These are phyloP conservation scores for Globia sparganii DNA, from an alignment of 2,888 invertebrate species.

Conservation along the genomic window DNA sequence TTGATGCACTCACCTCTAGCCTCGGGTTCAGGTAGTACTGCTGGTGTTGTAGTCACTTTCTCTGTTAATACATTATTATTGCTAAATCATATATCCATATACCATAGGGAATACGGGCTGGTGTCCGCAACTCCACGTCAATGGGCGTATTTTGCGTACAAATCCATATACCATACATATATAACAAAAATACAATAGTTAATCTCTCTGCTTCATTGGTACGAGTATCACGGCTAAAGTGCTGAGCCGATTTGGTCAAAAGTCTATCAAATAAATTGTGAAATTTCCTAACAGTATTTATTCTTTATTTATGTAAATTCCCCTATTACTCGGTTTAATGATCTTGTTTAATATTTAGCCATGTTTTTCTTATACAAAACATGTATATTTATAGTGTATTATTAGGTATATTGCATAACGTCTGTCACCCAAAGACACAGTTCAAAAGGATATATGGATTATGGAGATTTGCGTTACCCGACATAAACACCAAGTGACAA, in stretches of 20 bases:
- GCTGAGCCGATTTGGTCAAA: background rate
- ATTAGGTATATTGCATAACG: background rate
- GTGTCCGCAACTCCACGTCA: too few species aligned
- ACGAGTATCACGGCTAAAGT: background rate
- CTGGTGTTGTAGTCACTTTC: background rate
- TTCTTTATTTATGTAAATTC: background rate
- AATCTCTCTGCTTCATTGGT: background rate
- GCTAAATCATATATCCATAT: background rate
- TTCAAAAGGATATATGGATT: background rate
- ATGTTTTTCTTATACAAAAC: constrained; percentile 2
- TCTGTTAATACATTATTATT: constrained; percentile 25
- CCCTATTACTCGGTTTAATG: background rate
- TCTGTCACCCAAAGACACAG: background rate
- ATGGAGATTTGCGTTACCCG: background rate
- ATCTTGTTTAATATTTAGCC: background rate
- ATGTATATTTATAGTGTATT: background rate
- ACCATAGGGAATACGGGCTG: too few species aligned
- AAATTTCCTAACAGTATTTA: background rate
- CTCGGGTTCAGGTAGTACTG: background rate
- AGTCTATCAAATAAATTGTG: background rate
- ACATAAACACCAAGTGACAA: too few species aligned
- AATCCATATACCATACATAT: background rate
- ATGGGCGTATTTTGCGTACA: too few species aligned
- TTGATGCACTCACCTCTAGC: constrained; percentile 32
- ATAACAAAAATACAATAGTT: background rate